Evolutionary conservation across 37 sponge, comb jelly and placozoan genomes (phyloP).

Genomic region (Sycon ciliatum): DNA sequence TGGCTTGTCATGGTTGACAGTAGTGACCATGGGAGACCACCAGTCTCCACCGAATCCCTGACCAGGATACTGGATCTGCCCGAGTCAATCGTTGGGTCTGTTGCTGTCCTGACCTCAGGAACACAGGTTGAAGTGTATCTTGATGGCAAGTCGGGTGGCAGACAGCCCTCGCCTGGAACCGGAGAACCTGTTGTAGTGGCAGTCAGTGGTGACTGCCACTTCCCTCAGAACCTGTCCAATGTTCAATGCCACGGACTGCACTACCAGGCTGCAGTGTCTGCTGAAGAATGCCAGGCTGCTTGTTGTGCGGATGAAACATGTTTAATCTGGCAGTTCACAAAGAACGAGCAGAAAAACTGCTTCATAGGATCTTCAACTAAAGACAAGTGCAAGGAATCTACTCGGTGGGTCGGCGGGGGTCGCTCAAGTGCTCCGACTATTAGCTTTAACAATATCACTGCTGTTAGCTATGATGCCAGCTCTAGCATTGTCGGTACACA

Average conservation of each 20-base stretch:
- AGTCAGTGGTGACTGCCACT: too few relatives aligned
- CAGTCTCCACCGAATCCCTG: too few relatives aligned
- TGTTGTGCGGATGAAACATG: constrained; percentile 37
- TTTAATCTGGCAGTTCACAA: constrained; percentile 49
- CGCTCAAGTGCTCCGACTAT: constrained; percentile 29
- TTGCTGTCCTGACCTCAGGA: too few relatives aligned
- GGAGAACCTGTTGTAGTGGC: too few relatives aligned
- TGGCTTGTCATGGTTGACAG: constrained; percentile 42
- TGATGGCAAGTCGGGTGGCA: too few relatives aligned
- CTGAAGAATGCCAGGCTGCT: constrained; percentile 30
- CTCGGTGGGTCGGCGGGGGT: constrained; percentile 31
- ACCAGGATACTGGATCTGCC: background rate
- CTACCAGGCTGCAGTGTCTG: background rate
- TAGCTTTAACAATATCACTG: constrained; percentile 20
- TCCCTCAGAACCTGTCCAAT: constrained; percentile 24
- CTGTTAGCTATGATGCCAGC: constrained; percentile 1
- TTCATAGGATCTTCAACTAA: constrained; percentile 34
- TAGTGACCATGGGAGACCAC: background rate
- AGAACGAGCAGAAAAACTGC: too few relatives aligned
- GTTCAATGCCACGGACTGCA: constrained; percentile 37
- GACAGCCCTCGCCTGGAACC: too few relatives aligned
- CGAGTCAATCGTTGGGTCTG: too few relatives aligned
- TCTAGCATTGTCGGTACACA: constrained; percentile 26
- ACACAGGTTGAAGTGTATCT: too few relatives aligned
- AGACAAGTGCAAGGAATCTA: constrained; percentile 27